Evolutionary conservation across 37 sponge, comb jelly and placozoan genomes (phyloP), one percentile per base, ranked within the genome.

Genomic region (Oscarella lobularis): DNA sequence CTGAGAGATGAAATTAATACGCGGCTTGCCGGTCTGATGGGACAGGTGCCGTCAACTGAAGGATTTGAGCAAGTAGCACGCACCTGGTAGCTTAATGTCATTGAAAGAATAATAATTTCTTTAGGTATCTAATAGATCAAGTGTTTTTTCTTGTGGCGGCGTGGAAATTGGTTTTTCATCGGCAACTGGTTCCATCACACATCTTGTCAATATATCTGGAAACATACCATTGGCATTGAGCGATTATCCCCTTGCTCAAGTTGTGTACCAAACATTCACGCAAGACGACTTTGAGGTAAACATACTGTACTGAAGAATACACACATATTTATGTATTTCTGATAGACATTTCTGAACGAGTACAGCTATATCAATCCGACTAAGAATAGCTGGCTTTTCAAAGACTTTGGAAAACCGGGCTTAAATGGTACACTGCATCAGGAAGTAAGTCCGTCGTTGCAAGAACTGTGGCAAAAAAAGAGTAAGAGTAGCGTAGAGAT

Each of bases 351-450:
- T 68, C 6, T 20, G 31, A 35, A 68, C 35, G 71, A 68, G 31
- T 68, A 68, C 31, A 4, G 6, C 4, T 5, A 14, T 20, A 68
- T 68, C 6, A 4, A 68, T 35, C 60, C 60, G 60, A 68, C 29
- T 32, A 68, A 68, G 31, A 33, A 31, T 2, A 31, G 40, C n/a
- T 81, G 65, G 66, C 71, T 76, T 31, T 71, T 74, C 38, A 38
- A 41, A 5, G 86, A 85, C 55, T 81, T 85, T 38, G 86, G 86
- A 0, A 85, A 85, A 37, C 78, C 78, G 6, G 86, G 86, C 3
- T 39, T 81, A 38, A 76, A 85, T 40, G 68, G 72, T 38, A 77
- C 74, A 1, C 66, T 1, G 33, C 67, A 73, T n/a, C 34, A 55
- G 36, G 32, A 38, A 29, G 40, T 37, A n/a, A 14, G 39, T n/a